These are phyloP conservation scores for Dicycla oo DNA, from an alignment of 2,888 invertebrate genomes.

Conservation along the genomic window DNA sequence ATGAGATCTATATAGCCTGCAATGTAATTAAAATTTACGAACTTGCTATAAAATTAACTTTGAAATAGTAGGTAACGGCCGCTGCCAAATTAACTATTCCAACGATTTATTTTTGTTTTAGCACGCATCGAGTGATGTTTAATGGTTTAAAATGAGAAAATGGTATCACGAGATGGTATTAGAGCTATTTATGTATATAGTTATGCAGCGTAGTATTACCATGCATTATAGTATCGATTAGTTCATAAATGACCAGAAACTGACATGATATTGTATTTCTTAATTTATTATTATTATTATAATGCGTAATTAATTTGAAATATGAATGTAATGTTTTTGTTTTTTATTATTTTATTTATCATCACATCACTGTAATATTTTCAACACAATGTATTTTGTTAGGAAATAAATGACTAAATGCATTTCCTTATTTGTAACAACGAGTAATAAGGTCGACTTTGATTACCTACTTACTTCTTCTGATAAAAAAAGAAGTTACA, in stretches of 20 bases:
- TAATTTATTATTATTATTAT: too few species aligned
- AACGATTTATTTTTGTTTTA: conserved; percentile 3
- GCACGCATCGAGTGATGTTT: conserved; percentile 14
- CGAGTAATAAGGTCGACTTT: not conserved
- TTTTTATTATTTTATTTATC: too few species aligned
- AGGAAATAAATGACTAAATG: too few species aligned
- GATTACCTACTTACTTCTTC: not conserved
- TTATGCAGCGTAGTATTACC: too few species aligned
- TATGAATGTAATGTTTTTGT: too few species aligned
- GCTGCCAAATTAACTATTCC: conserved; percentile 24
- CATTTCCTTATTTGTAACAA: not conserved
- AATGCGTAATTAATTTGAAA: too few species aligned
- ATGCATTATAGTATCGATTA: too few species aligned
- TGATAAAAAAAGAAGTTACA: not conserved
- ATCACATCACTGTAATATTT: too few species aligned
- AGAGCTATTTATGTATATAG: not conserved
- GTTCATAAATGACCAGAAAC: too few species aligned
- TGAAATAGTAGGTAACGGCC: conserved; percentile 14
- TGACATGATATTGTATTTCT: too few species aligned
- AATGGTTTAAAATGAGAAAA: conserved; percentile 7
- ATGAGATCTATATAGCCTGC: conserved; percentile 52
- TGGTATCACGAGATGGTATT: not conserved
- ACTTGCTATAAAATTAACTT: conserved; percentile 41
- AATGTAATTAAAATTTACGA: conserved; percentile 52
- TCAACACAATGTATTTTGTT: too few species aligned